Percentiles rank a stretch among this genome's conserved stretches.
These are phyloP conservation scores for Eilema sororculum DNA, from an alignment of 2,888 invertebrate genomes.

Conservation along the genomic window DNA sequence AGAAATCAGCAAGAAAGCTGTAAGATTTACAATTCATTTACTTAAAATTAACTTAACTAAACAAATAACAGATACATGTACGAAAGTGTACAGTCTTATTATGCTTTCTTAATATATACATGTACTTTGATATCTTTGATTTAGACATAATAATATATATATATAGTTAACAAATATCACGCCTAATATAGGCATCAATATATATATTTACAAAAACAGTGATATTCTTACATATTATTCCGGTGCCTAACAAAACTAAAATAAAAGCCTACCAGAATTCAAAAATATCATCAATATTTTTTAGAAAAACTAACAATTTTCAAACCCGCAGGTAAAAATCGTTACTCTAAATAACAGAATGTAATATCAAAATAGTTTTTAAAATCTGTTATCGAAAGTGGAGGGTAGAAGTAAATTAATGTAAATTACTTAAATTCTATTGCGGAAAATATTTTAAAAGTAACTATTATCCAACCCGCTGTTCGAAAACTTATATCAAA, in stretches of 20 bases:
- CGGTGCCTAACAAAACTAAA: background rate
- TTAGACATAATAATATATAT: background rate
- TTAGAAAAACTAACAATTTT: background rate
- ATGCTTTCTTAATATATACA: background rate
- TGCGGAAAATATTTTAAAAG: too few relatives aligned
- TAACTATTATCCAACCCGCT: too few relatives aligned
- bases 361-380: background rate
- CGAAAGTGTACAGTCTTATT: slow-evolving; percentile 2
- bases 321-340: background rate
- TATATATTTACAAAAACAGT: background rate
- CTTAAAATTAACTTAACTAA: slow-evolving; percentile 9
- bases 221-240: background rate
- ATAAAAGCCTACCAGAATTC: background rate
- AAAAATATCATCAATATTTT: background rate
- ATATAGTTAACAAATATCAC: background rate
- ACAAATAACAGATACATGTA: background rate
- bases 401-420: background rate
- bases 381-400: background rate
- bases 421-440: background rate
- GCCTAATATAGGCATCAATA: slow-evolving; percentile 11
- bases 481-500: background rate
- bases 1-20: background rate
- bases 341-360: background rate
- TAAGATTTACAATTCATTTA: background rate
- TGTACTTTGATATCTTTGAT: slow-evolving; percentile 4